These are phyloP conservation scores for Desoria tigrina DNA, from an alignment of 2,888 invertebrate genomes.

Conservation along the genomic window DNA sequence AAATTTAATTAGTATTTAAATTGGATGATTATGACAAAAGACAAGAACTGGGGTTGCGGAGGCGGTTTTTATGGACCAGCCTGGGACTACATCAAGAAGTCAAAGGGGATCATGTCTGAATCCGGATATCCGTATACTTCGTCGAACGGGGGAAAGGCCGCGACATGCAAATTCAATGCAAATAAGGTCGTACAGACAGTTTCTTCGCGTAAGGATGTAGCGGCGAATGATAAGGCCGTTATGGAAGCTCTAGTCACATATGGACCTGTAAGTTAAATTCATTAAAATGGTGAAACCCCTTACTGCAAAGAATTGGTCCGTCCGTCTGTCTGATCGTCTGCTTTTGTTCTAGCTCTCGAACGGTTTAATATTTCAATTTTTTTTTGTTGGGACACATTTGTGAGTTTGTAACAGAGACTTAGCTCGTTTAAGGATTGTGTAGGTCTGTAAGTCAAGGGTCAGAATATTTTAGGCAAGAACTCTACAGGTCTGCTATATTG, in stretches of 20 bases:
- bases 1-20: background rate
- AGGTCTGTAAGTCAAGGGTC: too few relatives aligned
- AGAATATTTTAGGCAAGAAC: too few relatives aligned
- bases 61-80: slow-evolving; percentile 82
- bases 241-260: background rate
- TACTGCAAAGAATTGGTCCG: too few relatives aligned
- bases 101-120: slow-evolving; percentile 87
- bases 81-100: slow-evolving; percentile 79
- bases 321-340: too few relatives aligned
- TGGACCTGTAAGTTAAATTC: slow-evolving; percentile 1
- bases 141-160: background rate
- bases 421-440: too few relatives aligned
- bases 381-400: too few relatives aligned
- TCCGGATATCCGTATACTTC: slow-evolving; percentile 74
- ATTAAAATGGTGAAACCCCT: too few relatives aligned
- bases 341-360: too few relatives aligned
- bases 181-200: background rate
- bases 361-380: too few relatives aligned
- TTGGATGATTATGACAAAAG: background rate
- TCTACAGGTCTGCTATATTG: too few relatives aligned
- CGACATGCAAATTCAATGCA: background rate
- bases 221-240: background rate
- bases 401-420: too few relatives aligned
- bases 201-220: background rate
- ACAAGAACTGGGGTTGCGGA: slow-evolving; percentile 67